Evolutionary conservation across 1,140 invertebrate species (phyloP), one percentile per base, ranked within the genome.

Genomic region (Pseudomyrmex cubaensis): DNA sequence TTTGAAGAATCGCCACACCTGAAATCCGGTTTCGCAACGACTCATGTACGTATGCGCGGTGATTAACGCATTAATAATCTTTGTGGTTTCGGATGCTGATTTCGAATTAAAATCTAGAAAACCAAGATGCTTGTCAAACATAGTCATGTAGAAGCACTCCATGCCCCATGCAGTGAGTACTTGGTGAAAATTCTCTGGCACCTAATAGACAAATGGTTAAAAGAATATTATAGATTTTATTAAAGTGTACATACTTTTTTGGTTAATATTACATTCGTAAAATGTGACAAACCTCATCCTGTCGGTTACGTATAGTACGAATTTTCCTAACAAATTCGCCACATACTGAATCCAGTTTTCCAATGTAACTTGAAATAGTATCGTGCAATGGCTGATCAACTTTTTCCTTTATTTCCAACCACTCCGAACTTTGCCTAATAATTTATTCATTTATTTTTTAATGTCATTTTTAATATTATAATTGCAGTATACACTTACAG

Each of bases 101-200:
- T 92, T 93, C 3, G 94, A 70, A 84, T 64, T 44, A n/a, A 87
- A 63, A 84, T 94, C 94, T 46, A 96, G 90, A 86, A 96, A 96
- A 1, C 95, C 95, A 2, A 96, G 92, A 46, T 95, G 94, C 73
- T 95, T 95, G 56, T 96, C 95, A 52, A 97, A 95, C 85, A 96
- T 94, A 9, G 96, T 89, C 5, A 95, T 87, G 92, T 94, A 95
- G 91, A 96, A 95, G 91, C 96, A 96, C 92, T 97, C 96, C 85
- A 97, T 94, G 35, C 95, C 93, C 96, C 96, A 96, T 63, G 96
- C 96, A 72, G 95, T 95, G 2, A 97, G 86, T 86, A 96, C 96
- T n/a, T 95, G 94, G 59, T 95, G 92, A 82, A 96, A 95, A 84
- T 94, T 94, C 7, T 89, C 91, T 0, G 95, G 93, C 4, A 96